Evolutionary conservation across 2,797 vertebrate species (phyloP).

Genomic region (Spea hammondii): DNA sequence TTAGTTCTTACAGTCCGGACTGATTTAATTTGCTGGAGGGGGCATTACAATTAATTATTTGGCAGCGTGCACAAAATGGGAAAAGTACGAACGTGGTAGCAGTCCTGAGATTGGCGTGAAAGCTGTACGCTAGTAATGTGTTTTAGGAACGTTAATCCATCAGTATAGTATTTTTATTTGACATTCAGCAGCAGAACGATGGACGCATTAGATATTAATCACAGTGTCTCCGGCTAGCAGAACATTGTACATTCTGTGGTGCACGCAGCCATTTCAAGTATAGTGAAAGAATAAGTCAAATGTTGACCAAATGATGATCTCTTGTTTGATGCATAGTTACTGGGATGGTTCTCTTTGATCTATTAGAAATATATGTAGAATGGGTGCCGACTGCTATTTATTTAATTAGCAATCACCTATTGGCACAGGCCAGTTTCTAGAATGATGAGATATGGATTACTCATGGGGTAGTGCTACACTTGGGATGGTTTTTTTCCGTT

Average conservation of each 20-base stretch:
- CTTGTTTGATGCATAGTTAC: too few relatives aligned
- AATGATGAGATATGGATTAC: too few relatives aligned
- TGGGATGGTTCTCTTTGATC: too few relatives aligned
- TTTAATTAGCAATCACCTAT: too few relatives aligned
- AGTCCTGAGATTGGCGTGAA: conserved; percentile 41
- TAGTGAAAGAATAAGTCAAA: too few relatives aligned
- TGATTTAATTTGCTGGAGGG: conserved; percentile 53
- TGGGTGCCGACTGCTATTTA: too few relatives aligned
- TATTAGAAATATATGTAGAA: too few relatives aligned
- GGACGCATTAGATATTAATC: neutral
- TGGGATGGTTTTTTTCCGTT: too few relatives aligned
- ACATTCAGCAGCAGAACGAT: conserved; percentile 3
- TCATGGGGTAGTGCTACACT: too few relatives aligned
- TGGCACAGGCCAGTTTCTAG: too few relatives aligned
- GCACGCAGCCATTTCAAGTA: too few relatives aligned
- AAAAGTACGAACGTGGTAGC: conserved; percentile 48
- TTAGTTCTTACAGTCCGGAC: conserved; percentile 51
- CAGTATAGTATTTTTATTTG: conserved; percentile 11
- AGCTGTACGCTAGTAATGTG: conserved; percentile 38
- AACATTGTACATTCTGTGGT: neutral
- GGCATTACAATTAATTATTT: conserved; percentile 53
- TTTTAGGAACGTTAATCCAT: conserved; percentile 12
- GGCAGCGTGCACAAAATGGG: conserved; percentile 47
- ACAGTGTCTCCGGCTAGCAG: neutral
- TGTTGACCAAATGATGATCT: too few relatives aligned